These are phyloP conservation scores for Apostichopus leukothele DNA, from an alignment of 53 echinoderm and acorn worm species.

Conservation along the genomic window DNA sequence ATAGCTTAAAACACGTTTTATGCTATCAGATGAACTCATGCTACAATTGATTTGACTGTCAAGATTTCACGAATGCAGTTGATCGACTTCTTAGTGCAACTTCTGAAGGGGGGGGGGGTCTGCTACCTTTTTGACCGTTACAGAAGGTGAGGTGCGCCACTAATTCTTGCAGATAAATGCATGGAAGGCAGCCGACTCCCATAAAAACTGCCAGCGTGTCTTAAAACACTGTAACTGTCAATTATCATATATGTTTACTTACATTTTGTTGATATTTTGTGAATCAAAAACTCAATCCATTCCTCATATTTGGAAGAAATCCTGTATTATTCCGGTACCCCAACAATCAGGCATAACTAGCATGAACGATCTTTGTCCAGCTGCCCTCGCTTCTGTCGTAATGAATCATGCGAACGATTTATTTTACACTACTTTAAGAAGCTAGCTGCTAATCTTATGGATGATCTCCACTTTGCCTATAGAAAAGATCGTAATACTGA, in stretches of 20 bases:
- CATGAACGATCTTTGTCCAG: conserved; percentile 1
- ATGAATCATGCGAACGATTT: not conserved
- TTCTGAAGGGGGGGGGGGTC: too few relatives aligned
- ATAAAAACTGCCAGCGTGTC: not conserved
- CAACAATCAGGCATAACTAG: not conserved
- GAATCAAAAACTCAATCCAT: not conserved
- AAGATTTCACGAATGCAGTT: too few relatives aligned
- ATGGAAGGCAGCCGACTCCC: not conserved
- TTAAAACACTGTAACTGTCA: too few relatives aligned
- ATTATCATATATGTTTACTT: not conserved
- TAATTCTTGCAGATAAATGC: not conserved
- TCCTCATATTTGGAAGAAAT: not conserved
- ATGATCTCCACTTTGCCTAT: not conserved
- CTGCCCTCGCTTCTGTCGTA: not conserved
- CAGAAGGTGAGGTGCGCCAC: not conserved
- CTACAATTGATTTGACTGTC: too few relatives aligned
- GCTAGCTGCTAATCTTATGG: not conserved
- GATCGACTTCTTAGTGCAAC: too few relatives aligned
- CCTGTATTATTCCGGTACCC: not conserved
- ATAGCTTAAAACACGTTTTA: not conserved
- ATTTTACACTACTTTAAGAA: not conserved
- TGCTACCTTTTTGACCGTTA: not conserved
- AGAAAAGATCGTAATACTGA: too few relatives aligned
- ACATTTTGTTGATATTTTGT: not conserved
- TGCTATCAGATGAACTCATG: too few relatives aligned